Percentiles rank a stretch among this genome's conserved stretches.
phyloP scores from a whole-genome alignment of 2,113 vertebrate genomes.

The Numenius arquata region DNA sequence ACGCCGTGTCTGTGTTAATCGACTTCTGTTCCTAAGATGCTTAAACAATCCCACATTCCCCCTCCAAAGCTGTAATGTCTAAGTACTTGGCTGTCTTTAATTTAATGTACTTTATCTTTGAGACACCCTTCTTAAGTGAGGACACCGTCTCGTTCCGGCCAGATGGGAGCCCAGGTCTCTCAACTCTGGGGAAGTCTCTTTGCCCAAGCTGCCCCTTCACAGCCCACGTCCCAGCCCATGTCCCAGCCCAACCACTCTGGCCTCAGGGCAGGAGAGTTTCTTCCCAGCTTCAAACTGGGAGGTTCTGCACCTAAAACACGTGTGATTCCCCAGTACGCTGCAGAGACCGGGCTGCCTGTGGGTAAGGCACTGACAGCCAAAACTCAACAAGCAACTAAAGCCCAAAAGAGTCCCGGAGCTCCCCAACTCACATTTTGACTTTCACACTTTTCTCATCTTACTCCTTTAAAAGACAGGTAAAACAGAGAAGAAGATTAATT shows the following conservation, averaged over 20 bases:
- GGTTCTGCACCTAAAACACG: not conserved
- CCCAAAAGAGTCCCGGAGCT: not conserved
- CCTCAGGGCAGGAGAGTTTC: not conserved
- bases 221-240: not conserved
- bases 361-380: not conserved
- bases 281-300: not conserved
- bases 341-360: not conserved
- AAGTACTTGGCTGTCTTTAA: not conserved
- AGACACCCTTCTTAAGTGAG: rapidly evolving
- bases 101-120: not conserved
- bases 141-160: rapidly evolving
- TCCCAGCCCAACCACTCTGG: not conserved
- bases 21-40: not conserved
- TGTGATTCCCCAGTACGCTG: rapidly evolving
- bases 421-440: not conserved
- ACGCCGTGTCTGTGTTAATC: not conserved
- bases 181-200: not conserved
- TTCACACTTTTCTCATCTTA: not conserved
- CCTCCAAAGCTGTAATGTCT: not conserved
- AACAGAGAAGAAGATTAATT: not conserved
- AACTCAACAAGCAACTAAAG: not conserved
- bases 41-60: not conserved
- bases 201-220: not conserved
- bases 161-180: not conserved
- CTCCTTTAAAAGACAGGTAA: not conserved